Percentiles rank a stretch among this genome's conserved stretches.
These are phyloP conservation scores for Conus canariensis DNA, from an alignment of 2,888 invertebrate species.

Conservation along the genomic window DNA sequence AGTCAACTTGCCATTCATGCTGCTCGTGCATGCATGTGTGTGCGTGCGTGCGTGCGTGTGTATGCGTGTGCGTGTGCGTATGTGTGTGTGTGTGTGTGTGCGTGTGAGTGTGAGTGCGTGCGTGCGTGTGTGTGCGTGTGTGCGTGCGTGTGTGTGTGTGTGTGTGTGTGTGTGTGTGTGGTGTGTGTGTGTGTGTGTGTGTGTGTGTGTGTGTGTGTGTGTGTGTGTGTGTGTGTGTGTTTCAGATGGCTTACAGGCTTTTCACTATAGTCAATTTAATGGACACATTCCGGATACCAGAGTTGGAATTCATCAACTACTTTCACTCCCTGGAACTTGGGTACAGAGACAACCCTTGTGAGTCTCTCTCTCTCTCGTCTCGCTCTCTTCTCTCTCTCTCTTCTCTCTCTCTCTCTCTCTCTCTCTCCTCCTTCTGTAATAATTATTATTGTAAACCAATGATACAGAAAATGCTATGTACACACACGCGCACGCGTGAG, in stretches of 20 bases:
- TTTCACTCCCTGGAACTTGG: slow-evolving; percentile 83
- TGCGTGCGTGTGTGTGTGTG: too few relatives aligned
- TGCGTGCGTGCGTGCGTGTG: too few relatives aligned
- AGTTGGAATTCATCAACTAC: slow-evolving; percentile 82
- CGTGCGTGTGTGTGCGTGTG: too few relatives aligned
- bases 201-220: too few relatives aligned
- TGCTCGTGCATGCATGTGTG: too few relatives aligned
- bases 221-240: too few relatives aligned
- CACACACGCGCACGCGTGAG: neutral
- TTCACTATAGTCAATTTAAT: slow-evolving; percentile 82
- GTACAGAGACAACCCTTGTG: slow-evolving; percentile 80
- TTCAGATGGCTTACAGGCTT: slow-evolving; percentile 81
- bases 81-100: too few relatives aligned
- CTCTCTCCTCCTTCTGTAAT: neutral
- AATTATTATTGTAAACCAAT: neutral
- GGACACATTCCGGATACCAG: slow-evolving; percentile 82
- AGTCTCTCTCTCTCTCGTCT: neutral
- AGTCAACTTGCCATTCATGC: too few relatives aligned
- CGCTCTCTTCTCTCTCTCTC: neutral
- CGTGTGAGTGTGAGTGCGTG: too few relatives aligned
- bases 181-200: too few relatives aligned
- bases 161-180: too few relatives aligned
- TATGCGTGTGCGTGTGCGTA: too few relatives aligned
- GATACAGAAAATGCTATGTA: neutral
- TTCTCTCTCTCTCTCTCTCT: neutral